phyloP scores from a whole-genome alignment of 2,797 vertebrate genomes.

The Buphagus erythrorhynchus region DNA sequence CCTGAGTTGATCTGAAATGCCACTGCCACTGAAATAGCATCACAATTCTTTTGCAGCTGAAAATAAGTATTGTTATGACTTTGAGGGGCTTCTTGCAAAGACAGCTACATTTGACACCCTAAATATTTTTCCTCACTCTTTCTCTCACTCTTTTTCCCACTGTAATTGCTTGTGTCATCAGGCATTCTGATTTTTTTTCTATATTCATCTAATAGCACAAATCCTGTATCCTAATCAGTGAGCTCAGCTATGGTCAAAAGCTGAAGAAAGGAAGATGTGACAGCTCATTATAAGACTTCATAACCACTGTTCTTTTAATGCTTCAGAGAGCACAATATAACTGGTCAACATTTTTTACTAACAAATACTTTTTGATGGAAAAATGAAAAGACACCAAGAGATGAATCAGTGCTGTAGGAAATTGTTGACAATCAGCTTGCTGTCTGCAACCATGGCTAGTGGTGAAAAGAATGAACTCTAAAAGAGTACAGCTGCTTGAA shows the following conservation, averaged over 20 bases:
- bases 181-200: not conserved
- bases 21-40: not conserved
- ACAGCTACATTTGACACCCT: not conserved
- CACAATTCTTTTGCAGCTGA: not conserved
- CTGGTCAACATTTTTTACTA: not conserved
- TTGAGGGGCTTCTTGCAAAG: not conserved
- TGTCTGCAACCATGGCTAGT: not conserved
- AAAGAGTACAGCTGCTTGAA: not conserved
- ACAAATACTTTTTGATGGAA: not conserved
- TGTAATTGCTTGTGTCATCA: not conserved
- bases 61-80: not conserved
- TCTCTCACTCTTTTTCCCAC: not conserved
- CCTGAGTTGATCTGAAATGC: not conserved
- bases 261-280: not conserved
- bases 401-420: constrained; percentile 8
- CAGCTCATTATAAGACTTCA: not conserved
- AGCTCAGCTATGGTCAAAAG: not conserved
- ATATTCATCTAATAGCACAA: not conserved
- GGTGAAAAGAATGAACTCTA: not conserved
- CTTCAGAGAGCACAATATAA: not conserved
- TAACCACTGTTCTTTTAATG: not conserved
- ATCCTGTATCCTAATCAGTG: not conserved
- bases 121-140: not conserved
- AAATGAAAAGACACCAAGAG: not conserved
- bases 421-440: not conserved